Evolutionary conservation across 53 echinoderm and acorn worm genomes (phyloP), one percentile per base, ranked within the genome.

Genomic region (Temnopleurus reevesii): DNA sequence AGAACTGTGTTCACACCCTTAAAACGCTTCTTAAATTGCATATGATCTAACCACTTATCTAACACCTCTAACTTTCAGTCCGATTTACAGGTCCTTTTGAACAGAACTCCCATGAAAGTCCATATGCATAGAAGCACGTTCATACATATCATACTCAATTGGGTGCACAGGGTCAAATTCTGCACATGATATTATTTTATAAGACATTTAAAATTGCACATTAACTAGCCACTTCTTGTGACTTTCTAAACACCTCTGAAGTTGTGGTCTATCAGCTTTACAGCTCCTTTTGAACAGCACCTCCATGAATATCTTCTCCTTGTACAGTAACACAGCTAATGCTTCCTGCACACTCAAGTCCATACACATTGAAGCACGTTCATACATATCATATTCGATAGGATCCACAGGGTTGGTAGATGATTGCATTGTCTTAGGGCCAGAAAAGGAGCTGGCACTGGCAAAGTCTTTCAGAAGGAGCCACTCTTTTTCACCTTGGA

Each of bases 171-270:
- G 9, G 8, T 54, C 53, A 51, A 8, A 51, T 15, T 51, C 53
- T 15, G 8, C 8, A 51, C 53, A 51, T 10, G 15, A 51, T 51
- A 51, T 15, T 10, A 8, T 15, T 15, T 15, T 10, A 51, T 8
- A 7, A 77, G 6, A 49, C 21, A n/a, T 13, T 49, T 30, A 79
- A 23, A 28, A 83, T 83, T 83, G 83, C 83, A 83, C 55, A 55
- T 83, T 46, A 35, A 31, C 41, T 56, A 87, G 53, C 88, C 88
- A 87, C 30, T 17, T 65, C 71, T 53, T 65, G 51, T 87, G 88
- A 9, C 41, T 64, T 10, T 87, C 71, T 33, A 87, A 49, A 34
- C 88, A 87, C 88, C 88, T 87, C 71, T 65, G 46, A 1, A 47
- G 47, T 35, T 64, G 46, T 4, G 71, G 88, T 31, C 71, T 46